Base-by-base conservation (phyloP, 2,113 vertebrate species). In the Xenus cinereus region DNA sequence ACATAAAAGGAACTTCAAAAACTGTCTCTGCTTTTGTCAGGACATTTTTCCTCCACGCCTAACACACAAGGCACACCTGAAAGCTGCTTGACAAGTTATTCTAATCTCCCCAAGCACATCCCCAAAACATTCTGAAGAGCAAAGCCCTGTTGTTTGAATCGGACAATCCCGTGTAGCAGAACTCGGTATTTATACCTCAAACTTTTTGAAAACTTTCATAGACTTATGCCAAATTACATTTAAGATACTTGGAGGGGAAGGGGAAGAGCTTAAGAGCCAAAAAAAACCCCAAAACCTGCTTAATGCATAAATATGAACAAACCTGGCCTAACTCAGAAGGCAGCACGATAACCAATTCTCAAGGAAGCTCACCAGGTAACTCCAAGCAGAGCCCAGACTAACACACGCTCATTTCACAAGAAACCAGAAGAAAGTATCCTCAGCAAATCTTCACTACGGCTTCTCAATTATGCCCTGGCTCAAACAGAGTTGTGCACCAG, bases 1-100 rank as follows among this genome's bases (percentile, higher is more conserved):
- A 97, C 92, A 96, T 91, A 60, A 96, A 93, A 96, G 92, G 84
- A 88, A 92, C 92, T 94, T 95, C 96, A 94, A 95, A 92, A 95
- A 37, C 69, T 27, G 69, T 68, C 95, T 93, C 56, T 72, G 90
- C 89, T 92, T 97, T 89, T 87, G 94, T 96, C 94, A 89, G 86
- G 86, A 75, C 80, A 48, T 91, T 92, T 56, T 95, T 94, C 80
- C 86, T 96, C 96, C 92, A 95, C 80, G 6, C 94, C 94, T 97
- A 72, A 37, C 43, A 68, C 64, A 87, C 39, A 26, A 32, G 87
- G 75, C 94, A 92, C 90, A 88, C 95, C 94, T 96, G 88, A 87
- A 96, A 96, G 96, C 90, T 64, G 94, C 23, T 14, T 10, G 92
- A 94, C 97, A 84, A 95, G 95, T 97, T 96, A 89, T 93, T 95